phyloP scores from a whole-genome alignment of 23 tunicate species.

The Phallusia fumigata region DNA sequence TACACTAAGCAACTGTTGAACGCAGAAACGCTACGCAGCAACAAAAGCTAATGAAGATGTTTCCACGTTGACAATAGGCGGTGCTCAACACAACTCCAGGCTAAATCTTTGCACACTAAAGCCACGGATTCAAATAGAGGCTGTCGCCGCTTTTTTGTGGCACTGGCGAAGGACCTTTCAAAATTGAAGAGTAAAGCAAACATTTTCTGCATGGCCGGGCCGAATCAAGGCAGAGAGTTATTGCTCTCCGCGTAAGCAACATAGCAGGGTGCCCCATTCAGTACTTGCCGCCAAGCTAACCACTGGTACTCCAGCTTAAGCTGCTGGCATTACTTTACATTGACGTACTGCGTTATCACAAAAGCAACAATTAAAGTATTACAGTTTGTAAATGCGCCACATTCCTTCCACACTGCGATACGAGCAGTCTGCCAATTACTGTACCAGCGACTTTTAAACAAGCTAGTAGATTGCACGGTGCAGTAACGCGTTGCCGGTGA shows the following conservation, averaged over 20 bases:
- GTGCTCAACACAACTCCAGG: background rate
- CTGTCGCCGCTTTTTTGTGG: background rate
- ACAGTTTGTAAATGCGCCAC: too few relatives aligned
- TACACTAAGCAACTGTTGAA: too few relatives aligned
- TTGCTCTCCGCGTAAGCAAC: background rate
- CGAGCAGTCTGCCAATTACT: too few relatives aligned
- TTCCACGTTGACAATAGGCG: background rate
- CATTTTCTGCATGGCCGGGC: background rate
- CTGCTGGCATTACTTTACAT: too few relatives aligned
- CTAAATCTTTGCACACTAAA: background rate
- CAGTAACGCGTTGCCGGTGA: background rate
- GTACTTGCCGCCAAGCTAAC: too few relatives aligned
- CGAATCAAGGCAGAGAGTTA: slow-evolving; percentile 1
- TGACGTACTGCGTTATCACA: too few relatives aligned
- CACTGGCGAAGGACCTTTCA: slow-evolving; percentile 6
- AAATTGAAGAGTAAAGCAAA: slow-evolving; percentile 5
- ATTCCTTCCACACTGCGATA: too few relatives aligned
- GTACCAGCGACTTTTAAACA: background rate
- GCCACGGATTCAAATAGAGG: background rate
- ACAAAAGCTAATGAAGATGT: background rate
- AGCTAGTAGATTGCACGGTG: background rate
- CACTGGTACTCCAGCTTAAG: too few relatives aligned
- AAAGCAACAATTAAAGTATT: too few relatives aligned
- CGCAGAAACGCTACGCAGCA: background rate
- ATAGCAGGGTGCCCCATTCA: background rate